Conservation (phyloP, 2,797 vertebrate genomes). For the Melanogrammus aeglefinus region DNA sequence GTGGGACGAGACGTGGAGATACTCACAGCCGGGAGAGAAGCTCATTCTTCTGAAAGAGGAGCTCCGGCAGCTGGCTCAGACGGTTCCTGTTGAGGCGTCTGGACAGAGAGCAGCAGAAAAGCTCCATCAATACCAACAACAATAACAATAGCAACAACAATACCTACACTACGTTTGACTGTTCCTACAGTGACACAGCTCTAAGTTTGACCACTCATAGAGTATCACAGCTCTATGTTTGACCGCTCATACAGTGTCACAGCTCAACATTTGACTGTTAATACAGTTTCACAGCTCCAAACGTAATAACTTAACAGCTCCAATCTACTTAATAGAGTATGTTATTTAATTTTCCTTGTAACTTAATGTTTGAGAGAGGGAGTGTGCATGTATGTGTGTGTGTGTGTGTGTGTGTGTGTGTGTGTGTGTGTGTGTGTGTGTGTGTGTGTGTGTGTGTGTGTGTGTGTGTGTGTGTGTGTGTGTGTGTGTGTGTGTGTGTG, state of each 20-base stretch:
- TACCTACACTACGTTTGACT: background rate
- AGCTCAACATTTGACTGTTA: too few relatives aligned
- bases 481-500: slow-evolving; percentile 9
- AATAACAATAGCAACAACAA: too few relatives aligned
- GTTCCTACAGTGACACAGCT: too few relatives aligned
- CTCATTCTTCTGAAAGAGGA: slow-evolving; percentile 92
- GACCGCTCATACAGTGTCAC: too few relatives aligned
- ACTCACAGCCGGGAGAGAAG: slow-evolving; percentile 88
- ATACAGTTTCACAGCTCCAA: background rate
- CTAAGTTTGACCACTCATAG: too few relatives aligned
- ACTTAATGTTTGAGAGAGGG: background rate
- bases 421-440: slow-evolving; percentile 4
- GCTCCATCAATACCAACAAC: background rate
- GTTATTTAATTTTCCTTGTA: background rate
- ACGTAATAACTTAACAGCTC: too few relatives aligned
- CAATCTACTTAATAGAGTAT: too few relatives aligned
- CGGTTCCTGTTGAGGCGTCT: slow-evolving; percentile 91
- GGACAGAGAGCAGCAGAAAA: slow-evolving; percentile 1
- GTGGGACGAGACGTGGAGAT: background rate
- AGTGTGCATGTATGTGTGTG: too few relatives aligned
- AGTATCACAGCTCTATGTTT: background rate
- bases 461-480: slow-evolving; percentile 5
- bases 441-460: background rate
- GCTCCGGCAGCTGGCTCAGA: slow-evolving; percentile 81
- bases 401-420: background rate